Conservation (phyloP, 2,113 vertebrate genomes). For the Solea senegalensis region DNA sequence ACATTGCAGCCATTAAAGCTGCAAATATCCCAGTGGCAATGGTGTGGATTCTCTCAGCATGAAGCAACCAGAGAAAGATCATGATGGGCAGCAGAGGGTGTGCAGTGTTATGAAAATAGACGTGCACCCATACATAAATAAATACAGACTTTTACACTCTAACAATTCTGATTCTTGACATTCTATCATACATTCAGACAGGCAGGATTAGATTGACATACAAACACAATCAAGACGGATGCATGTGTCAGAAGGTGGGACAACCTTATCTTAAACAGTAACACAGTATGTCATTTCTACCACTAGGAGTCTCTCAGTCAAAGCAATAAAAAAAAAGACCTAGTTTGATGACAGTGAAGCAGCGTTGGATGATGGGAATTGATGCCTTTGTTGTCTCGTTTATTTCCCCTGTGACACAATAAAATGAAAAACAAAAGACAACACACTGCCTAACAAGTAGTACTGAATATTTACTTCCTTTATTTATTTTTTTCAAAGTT, state of each 20-base stretch:
- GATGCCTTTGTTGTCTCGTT: too few relatives aligned
- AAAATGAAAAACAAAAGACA: too few relatives aligned
- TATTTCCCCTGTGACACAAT: too few relatives aligned
- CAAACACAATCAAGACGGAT: constrained; percentile 55
- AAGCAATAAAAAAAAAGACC: too few relatives aligned
- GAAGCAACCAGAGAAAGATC: constrained; percentile 57
- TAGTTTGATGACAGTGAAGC: too few relatives aligned
- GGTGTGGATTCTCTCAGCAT: constrained; percentile 59
- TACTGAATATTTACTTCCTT: too few relatives aligned
- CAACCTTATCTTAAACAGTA: neutral
- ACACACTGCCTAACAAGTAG: too few relatives aligned
- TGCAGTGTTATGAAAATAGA: constrained; percentile 56
- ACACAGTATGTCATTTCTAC: too few relatives aligned
- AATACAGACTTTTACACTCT: constrained; percentile 38
- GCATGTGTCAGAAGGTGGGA: constrained; percentile 27
- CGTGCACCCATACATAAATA: constrained; percentile 6
- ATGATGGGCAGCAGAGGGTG: constrained; percentile 37
- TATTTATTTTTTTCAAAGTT: too few relatives aligned
- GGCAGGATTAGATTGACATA: constrained; percentile 52
- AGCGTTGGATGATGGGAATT: too few relatives aligned
- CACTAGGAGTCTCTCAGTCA: too few relatives aligned
- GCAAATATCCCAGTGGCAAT: constrained; percentile 60
- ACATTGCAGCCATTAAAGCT: constrained; percentile 62
- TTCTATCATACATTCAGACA: neutral
- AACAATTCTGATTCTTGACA: neutral